Base-by-base conservation (phyloP, 2,797 vertebrate species). In the Rachycentron canadum region DNA sequence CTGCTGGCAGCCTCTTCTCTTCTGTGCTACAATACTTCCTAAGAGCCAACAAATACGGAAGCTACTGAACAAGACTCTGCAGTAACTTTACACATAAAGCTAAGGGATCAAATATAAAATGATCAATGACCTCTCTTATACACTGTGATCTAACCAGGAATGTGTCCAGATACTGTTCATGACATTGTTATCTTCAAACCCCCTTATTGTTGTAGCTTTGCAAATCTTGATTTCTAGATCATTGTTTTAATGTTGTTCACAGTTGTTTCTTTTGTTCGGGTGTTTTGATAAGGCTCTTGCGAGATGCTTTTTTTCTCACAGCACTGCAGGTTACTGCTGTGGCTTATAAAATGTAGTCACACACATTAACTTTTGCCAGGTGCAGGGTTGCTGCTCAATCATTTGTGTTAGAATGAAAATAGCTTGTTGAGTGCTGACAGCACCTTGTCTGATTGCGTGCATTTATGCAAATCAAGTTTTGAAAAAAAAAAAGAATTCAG, bases 41-140 rank as follows among this genome's bases (percentile, higher is more conserved):
- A 79, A 84, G 56, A 47, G 77, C 58, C 38, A 68, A 77, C 80
- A 82, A 67, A 77, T 69, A n/a, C 17, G 21, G 56, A 68, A 77
- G 43, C 66, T 17, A 7, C 61, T 21, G 43, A 81, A 50, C 63
- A 50, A 4, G 61, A 60, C 56, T 76, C 68, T 23, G 52, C 58
- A 26, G 16, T 7, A 79, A 70, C 26, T 68, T 61, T 69, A 19
- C 47, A 56, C 3, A 61, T 43, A n/a, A 61, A 55, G 7, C 45
- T 14, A 32, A 30, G 45, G 1, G 12, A 58, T 69, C 53, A 52
- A 32, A 71, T 45, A 38, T 11, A 36, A 45, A 59, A 60, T 40
- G 47, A 73, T 73, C 25, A 62, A 53, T 76, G 53, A 36, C 49
- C 1, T 45, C 32, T 62, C 10, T 55, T 23, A 21, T 12, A 26